These are phyloP conservation scores for Aphidius colemani DNA, from an alignment of 2,888 invertebrate genomes.

Conservation along the genomic window DNA sequence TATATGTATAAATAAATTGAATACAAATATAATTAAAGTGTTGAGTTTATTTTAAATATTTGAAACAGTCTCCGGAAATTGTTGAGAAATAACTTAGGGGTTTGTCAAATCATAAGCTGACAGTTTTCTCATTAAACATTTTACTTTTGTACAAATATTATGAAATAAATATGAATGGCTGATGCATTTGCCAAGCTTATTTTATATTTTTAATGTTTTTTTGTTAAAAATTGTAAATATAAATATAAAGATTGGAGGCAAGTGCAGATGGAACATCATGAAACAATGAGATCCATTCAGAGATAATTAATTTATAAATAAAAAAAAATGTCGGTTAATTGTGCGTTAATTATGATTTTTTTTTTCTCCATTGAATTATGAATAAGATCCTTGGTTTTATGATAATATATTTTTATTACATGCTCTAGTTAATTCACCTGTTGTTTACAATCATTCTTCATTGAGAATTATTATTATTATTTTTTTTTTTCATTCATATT, in stretches of 20 bases:
- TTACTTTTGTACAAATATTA: conserved; percentile 25
- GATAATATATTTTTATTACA: no score
- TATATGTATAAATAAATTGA: conserved; percentile 8
- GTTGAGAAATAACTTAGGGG: conserved; percentile 32
- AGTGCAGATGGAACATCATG: conserved; percentile 46
- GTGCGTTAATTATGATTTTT: no score
- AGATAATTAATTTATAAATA: conserved; percentile 42
- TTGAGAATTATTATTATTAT: no score
- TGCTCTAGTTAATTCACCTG: no score
- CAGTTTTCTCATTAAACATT: conserved; percentile 57
- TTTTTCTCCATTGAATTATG: no score
- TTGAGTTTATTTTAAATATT: conserved; percentile 15
- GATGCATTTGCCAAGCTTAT: conserved; percentile 34
- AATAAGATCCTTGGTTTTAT: no score
- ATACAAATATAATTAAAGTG: conserved; percentile 1
- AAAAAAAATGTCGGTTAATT: no score
- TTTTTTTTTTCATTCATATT: no score
- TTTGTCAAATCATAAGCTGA: conserved; percentile 50
- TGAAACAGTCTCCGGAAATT: conserved; percentile 29
- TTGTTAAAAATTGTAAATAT: no score
- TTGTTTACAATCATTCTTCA: no score
- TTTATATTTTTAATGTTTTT: no score
- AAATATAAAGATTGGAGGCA: conserved; percentile 29
- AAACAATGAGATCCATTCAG: conserved; percentile 51
- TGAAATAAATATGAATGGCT: conserved; percentile 29